Base-by-base conservation (phyloP, 1,140 invertebrate genomes). In the Hycleus phaleratus region DNA sequence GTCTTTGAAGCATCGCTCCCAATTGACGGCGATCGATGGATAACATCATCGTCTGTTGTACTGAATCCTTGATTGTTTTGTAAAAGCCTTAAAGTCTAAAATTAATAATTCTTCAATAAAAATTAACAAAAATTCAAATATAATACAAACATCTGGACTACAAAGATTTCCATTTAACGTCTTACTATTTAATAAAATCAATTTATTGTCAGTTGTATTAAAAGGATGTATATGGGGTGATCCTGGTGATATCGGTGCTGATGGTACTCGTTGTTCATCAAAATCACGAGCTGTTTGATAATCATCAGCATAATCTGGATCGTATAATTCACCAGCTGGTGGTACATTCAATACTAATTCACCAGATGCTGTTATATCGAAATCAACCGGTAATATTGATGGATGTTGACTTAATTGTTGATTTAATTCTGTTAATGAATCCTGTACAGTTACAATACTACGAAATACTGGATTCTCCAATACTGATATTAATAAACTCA, bases 401-500 rank as follows among this genome's bases (percentile, higher is more conserved):
- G 93, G 93, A 78, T 95, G 92, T 67, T 91, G 86, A 42, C 82
- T 82, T 42, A 93, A 77, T 73, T 93, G 90, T 39, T 80, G 82
- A 49, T 90, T 89, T 49, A 93, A 74, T 74, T 92, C 87, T 38
- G 79, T 82, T 39, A 93, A 74, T 1, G 90, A 92, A 73, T 93
- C 91, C 77, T 93, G 91, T 61, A 97, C 84, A 45, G 88, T 91
- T n/a, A 93, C 85, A 67, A 97, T 91, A 68, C 90, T 91, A 54
- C 87, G 82, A 68, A 98, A 89, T 39, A 97, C 87, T 6, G 95
- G 95, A 79, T 93, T 94, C 65, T 95, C 90, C 56, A 98, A 73
- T 43, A 97, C 81, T 54, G 85, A 87, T 63, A 97, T 87, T 1
- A 97, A 78, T 39, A 90, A 85, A 67, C 88, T 87, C 11, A 97